Conservation (phyloP, 2,888 invertebrate genomes). For the Tortricodes alternella region DNA sequence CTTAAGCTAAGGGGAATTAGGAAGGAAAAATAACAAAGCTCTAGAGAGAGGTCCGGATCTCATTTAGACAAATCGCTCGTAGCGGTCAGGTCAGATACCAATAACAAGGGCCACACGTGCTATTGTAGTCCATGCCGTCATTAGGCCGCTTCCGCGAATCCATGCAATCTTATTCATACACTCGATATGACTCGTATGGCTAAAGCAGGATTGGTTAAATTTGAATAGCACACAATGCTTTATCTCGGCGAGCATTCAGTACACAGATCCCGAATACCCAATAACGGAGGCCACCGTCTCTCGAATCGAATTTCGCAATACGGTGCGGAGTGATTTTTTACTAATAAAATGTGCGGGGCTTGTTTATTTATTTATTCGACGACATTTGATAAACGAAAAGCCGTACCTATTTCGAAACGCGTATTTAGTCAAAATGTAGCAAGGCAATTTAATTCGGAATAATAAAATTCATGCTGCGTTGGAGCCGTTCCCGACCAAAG, state of each 20-base stretch:
- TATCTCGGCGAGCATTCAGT: constrained; percentile 41
- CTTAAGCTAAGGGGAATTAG: constrained; percentile 39
- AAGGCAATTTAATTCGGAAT: constrained; percentile 47
- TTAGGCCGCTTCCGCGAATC: constrained; percentile 74
- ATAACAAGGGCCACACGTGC: constrained; percentile 79
- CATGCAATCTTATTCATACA: constrained; percentile 46
- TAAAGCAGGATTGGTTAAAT: constrained; percentile 44
- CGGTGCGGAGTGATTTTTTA: constrained; percentile 53
- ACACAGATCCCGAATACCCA: constrained; percentile 55
- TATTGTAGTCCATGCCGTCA: constrained; percentile 78
- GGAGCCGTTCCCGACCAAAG: constrained; percentile 52
- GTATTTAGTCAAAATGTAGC: constrained; percentile 23
- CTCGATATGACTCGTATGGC: constrained; percentile 47
- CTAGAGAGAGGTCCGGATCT: constrained; percentile 72
- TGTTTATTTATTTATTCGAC: constrained; percentile 28
- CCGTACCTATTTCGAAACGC: constrained; percentile 22
- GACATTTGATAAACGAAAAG: constrained; percentile 11
- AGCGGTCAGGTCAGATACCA: constrained; percentile 81
- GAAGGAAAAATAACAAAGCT: constrained; percentile 71
- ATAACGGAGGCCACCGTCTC: constrained; percentile 62
- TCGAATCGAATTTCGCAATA: constrained; percentile 54
- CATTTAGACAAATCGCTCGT: constrained; percentile 82
- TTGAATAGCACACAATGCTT: constrained; percentile 37
- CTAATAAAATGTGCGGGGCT: constrained; percentile 51
- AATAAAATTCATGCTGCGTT: constrained; percentile 44